Evolutionary conservation across 2,888 invertebrate genomes (phyloP).

Genomic region (Poecilus cupreus): DNA sequence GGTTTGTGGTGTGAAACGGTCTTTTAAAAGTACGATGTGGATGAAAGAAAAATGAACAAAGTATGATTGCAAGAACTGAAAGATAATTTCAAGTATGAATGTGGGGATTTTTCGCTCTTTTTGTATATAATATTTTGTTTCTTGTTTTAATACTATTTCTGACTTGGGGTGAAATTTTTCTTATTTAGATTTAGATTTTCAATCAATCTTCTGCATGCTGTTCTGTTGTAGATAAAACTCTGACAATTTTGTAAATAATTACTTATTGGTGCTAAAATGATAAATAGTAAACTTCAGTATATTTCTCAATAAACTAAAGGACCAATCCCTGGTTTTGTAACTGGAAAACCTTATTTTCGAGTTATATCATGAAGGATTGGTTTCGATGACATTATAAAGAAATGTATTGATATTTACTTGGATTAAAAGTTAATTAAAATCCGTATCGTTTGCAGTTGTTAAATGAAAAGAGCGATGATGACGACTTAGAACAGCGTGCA

Average conservation of each 20-base stretch:
- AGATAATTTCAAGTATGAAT: background rate
- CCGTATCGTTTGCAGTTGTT: conserved; percentile 76
- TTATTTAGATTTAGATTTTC: conserved; percentile 15
- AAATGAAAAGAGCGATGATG: conserved; percentile 88
- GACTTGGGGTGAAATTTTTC: background rate
- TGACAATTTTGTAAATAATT: background rate
- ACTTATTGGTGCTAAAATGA: conserved; percentile 9
- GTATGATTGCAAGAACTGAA: background rate
- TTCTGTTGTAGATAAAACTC: conserved; percentile 23
- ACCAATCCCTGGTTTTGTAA: background rate
- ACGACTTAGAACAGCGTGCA: conserved; percentile 79
- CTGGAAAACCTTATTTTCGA: background rate
- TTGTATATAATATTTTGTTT: background rate
- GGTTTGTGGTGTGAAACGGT: conserved; percentile 30
- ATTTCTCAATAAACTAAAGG: background rate
- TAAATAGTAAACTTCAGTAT: conserved; percentile 3
- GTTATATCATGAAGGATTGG: background rate
- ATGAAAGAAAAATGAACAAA: background rate
- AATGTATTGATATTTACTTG: conserved; percentile 6
- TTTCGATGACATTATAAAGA: background rate
- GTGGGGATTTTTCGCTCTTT: conserved; percentile 14
- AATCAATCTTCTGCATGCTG: conserved; percentile 40
- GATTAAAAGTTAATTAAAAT: conserved; percentile 18
- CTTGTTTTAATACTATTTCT: background rate
- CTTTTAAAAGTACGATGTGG: background rate